Conservation (phyloP, 2,113 vertebrate genomes). For the Pterophyllum scalare region DNA sequence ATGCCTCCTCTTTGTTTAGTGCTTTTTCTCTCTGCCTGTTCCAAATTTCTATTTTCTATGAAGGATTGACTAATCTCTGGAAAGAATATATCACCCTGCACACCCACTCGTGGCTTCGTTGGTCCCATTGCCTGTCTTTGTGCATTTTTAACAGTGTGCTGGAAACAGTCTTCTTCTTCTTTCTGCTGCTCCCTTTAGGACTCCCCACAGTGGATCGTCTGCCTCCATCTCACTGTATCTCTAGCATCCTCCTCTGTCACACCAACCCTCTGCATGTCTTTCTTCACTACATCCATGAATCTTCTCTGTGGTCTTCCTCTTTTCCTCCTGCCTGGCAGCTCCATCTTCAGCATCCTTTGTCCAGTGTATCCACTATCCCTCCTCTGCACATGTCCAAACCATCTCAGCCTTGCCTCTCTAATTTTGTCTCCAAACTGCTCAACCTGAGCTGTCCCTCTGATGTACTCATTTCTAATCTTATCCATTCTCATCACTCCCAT, state of each 20-base stretch:
- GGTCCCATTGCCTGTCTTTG: background rate
- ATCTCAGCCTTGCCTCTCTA: background rate
- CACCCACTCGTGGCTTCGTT: background rate
- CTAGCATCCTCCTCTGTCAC: background rate
- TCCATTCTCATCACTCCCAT: background rate
- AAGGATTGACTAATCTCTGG: conserved; percentile 26
- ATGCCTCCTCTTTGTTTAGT: conserved; percentile 18
- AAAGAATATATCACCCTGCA: conserved; percentile 22
- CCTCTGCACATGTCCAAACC: too few species aligned
- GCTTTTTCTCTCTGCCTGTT: background rate
- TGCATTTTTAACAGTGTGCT: conserved; percentile 2
- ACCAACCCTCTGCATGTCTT: background rate
- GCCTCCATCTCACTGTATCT: background rate
- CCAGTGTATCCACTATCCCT: background rate
- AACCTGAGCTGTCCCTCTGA: background rate
- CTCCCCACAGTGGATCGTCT: background rate
- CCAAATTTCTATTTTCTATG: conserved; percentile 15
- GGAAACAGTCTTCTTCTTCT: background rate
- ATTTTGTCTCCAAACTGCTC: too few species aligned
- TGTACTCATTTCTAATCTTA: background rate
- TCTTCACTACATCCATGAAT: background rate
- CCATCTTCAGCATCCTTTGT: background rate
- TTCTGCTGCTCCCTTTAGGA: background rate
- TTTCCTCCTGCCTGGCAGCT: too few species aligned
- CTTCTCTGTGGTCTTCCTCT: background rate